phyloP scores from a whole-genome alignment of 2,888 invertebrate genomes.

The Alitta virens region DNA sequence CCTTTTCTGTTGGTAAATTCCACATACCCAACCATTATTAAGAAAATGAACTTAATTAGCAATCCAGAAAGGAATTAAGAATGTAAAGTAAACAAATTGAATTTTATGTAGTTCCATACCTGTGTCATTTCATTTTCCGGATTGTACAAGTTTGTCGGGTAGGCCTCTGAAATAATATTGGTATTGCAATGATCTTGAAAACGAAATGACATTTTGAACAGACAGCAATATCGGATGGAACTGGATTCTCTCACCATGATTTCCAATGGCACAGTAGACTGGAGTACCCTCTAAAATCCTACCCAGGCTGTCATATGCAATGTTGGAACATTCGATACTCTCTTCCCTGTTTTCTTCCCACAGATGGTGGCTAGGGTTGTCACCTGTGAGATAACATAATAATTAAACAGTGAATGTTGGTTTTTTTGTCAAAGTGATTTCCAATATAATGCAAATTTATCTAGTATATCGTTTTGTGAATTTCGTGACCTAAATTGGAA shows the following conservation, averaged over 20 bases:
- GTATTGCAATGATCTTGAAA: background rate
- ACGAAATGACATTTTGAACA: background rate
- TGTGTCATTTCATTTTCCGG: background rate
- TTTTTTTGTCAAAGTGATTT: too few relatives aligned
- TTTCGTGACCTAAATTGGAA: too few relatives aligned
- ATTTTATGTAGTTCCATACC: too few relatives aligned
- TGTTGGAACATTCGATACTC: background rate
- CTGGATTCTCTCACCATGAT: conserved; percentile 11
- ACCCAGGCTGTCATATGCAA: background rate
- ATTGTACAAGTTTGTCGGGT: conserved; percentile 4
- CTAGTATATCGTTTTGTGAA: too few relatives aligned
- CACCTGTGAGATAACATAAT: background rate
- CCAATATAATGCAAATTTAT: too few relatives aligned
- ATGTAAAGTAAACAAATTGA: too few relatives aligned
- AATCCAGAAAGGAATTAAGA: too few relatives aligned
- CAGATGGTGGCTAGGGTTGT: conserved; percentile 5
- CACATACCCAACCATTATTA: too few relatives aligned
- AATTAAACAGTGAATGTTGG: too few relatives aligned
- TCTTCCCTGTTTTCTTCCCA: conserved; percentile 3
- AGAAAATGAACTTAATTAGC: too few relatives aligned
- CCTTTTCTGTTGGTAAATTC: too few relatives aligned
- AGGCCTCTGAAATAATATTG: conserved; percentile 2
- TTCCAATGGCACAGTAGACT: background rate
- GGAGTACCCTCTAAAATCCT: background rate
- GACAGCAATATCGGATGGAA: too few relatives aligned